Base-by-base conservation (phyloP, 2,797 vertebrate genomes). In the Tapera naevia region DNA sequence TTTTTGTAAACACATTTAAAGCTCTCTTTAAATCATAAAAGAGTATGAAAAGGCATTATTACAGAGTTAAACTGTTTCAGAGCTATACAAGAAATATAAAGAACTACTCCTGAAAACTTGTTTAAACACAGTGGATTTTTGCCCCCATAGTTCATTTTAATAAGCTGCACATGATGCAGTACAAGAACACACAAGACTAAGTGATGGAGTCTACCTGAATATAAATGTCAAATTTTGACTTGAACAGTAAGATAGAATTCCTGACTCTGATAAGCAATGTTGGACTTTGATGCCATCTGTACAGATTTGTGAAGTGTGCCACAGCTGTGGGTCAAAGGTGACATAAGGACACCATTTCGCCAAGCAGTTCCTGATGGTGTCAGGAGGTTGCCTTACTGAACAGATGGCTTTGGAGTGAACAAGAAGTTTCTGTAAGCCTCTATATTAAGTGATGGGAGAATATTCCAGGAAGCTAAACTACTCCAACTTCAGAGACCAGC, bases 171-270 rank as follows among this genome's bases (percentile, higher is more conserved):
- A 2, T 32, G 39, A 17, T 48, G 45, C 22, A 46, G 45, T 32
- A 5, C 33, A 67, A 66, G 79, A 80, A 24, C 17, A 13, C 2
- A 1, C 10, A n/a, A 43, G 51, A 4, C 35, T 1, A 0, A 5
- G 10, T 27, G n/a, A 6, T 35, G 60, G 64, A 67, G 21, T 48
- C 39, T 65, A 2, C 41, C 41, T 51, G 58, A 43, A 75, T 39
- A 51, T 10, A 84, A 61, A 65, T 16, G 33, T 14, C 33, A 9
- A 16, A 7, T 70, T 72, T 35, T 6, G 53, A 80, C 46, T 46
- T 37, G 24, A 65, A 56, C 0, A 2, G 11, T 14, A 2, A 54
- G 30, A n/a, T 79, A 4, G 0, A 1, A 14, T 37, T 82, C 15
- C 28, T 71, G 57, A 25, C 65, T 86, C 22, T 2, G 11, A 0